Conservation (phyloP, 2,113 vertebrate species). For the Vimba vimba region DNA sequence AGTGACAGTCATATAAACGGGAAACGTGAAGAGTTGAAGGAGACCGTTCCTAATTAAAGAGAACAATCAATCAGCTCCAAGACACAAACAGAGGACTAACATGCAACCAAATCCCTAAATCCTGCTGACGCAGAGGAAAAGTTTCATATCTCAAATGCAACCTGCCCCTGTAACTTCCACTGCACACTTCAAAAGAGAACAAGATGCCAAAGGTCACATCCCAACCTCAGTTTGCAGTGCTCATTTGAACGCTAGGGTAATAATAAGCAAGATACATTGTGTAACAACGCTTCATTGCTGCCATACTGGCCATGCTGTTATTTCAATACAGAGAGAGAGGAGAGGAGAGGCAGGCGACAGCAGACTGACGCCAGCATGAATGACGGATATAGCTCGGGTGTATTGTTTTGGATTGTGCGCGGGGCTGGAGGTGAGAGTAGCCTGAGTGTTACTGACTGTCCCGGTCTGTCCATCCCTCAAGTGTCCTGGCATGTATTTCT, state of each 20-base stretch:
- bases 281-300: slow-evolving; percentile 55
- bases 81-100: slow-evolving; percentile 76
- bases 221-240: slow-evolving; percentile 39
- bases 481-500: slow-evolving; percentile 48
- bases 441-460: slow-evolving; percentile 28
- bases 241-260: slow-evolving; percentile 41
- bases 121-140: slow-evolving; percentile 73
- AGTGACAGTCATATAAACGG: slow-evolving; percentile 30
- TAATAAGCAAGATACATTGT: slow-evolving; percentile 57
- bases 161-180: slow-evolving; percentile 71
- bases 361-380: slow-evolving; percentile 50
- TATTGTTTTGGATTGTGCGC: slow-evolving; percentile 49
- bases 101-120: slow-evolving; percentile 79
- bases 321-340: slow-evolving; percentile 46
- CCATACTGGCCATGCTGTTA: slow-evolving; percentile 56
- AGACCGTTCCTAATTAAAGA: slow-evolving; percentile 75
- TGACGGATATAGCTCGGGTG: slow-evolving; percentile 52
- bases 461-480: slow-evolving; percentile 57
- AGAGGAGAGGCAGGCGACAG: slow-evolving; percentile 53
- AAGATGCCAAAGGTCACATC: slow-evolving; percentile 53
- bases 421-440: slow-evolving; percentile 52
- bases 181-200: slow-evolving; percentile 62
- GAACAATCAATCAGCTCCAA: slow-evolving; percentile 82
- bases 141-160: slow-evolving; percentile 77
- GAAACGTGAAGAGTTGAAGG: slow-evolving; percentile 43